These are phyloP conservation scores for Symphodus melops DNA, from an alignment of 2,113 vertebrate genomes.

Conservation along the genomic window DNA sequence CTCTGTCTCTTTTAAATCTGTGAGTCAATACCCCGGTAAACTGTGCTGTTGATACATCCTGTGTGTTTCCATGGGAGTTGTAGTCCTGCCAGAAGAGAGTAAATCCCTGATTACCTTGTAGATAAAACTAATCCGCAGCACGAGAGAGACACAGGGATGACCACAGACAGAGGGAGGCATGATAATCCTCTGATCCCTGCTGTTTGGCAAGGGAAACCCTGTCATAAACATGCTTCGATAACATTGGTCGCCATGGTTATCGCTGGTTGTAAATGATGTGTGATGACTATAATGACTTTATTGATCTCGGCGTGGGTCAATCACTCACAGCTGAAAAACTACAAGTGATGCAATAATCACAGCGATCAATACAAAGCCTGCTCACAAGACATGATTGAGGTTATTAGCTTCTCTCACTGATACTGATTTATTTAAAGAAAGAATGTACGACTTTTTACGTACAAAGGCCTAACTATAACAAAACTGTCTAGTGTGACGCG, in stretches of 20 bases:
- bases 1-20: conserved; percentile 20
- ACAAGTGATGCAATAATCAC: background rate
- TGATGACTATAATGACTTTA: conserved; percentile 35
- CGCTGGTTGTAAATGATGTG: conserved; percentile 33
- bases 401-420: background rate
- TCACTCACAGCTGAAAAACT: conserved; percentile 19
- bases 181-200: conserved; percentile 58
- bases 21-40: conserved; percentile 16
- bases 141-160: conserved; percentile 38
- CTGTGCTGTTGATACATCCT: conserved; percentile 11
- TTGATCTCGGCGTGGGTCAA: conserved; percentile 41
- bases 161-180: conserved; percentile 31
- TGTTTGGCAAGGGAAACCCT: conserved; percentile 48
- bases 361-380: background rate
- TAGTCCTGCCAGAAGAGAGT: conserved; percentile 52
- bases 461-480: too few relatives aligned
- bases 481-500: too few relatives aligned
- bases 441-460: too few relatives aligned
- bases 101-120: conserved; percentile 59
- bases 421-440: background rate
- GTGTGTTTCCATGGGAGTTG: conserved; percentile 50
- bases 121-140: conserved; percentile 64
- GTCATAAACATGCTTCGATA: conserved; percentile 22
- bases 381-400: background rate
- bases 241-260: conserved; percentile 16